A percentile compares a stretch with the other conserved stretches of the same genome.
Conservation (phyloP, 2,888 invertebrate species). For the Lasioglossum oenotherae region DNA sequence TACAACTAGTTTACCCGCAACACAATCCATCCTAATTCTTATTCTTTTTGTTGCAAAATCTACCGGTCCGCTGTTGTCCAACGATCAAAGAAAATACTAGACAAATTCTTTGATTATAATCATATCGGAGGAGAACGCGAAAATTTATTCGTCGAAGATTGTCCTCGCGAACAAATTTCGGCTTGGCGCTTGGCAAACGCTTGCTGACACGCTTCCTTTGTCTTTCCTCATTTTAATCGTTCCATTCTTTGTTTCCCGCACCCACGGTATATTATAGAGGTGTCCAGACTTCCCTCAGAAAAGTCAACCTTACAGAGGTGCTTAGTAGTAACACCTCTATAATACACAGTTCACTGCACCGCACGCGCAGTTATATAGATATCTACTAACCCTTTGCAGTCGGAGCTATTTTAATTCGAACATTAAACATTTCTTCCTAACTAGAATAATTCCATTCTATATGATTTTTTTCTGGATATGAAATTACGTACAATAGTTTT, state of each 20-base stretch:
- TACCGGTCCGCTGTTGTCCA: not conserved
- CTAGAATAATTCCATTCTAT: no score
- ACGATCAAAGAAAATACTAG: no score
- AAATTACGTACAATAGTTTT: no score
- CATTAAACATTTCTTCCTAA: no score
- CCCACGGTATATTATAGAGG: no score
- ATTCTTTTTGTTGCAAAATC: not conserved
- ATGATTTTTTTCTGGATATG: no score
- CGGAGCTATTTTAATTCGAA: no score
- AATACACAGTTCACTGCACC: not conserved
- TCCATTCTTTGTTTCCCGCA: no score
- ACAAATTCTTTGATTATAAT: not conserved
- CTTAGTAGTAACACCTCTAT: no score
- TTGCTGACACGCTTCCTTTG: constrained; percentile 47
- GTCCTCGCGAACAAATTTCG: constrained; percentile 11
- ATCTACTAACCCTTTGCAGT: no score
- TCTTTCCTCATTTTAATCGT: not conserved
- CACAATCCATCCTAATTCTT: not conserved
- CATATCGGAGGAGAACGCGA: not conserved
- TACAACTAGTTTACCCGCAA: not conserved
- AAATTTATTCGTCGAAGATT: not conserved
- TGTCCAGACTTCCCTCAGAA: no score
- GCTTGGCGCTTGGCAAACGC: constrained; percentile 31
- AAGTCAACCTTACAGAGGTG: no score
- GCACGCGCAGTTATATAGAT: not conserved